Evolutionary conservation across 1,140 invertebrate genomes (phyloP).

Genomic region (Euborellia annulipes): DNA sequence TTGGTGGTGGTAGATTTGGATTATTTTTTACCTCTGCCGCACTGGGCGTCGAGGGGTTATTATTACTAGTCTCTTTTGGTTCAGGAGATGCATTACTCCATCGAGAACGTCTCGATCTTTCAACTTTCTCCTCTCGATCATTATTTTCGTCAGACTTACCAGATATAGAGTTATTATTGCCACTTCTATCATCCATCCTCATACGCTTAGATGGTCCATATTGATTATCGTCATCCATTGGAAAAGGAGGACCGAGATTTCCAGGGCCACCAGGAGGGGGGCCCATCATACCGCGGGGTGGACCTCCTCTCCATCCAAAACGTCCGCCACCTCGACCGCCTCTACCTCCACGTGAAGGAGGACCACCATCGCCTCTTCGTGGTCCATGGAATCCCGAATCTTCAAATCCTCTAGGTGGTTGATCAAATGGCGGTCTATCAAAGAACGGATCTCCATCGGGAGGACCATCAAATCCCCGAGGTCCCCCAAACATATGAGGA

Average conservation of each 20-base stretch:
- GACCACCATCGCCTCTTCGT: conserved; percentile 2
- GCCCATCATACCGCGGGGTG: neutral
- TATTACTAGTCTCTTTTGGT: neutral
- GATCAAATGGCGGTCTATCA: conserved; percentile 26
- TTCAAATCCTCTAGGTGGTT: conserved; percentile 8
- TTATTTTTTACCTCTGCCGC: neutral
- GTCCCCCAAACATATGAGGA: neutral
- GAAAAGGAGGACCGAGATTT: no score
- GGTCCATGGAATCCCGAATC: neutral
- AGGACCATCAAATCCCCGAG: conserved; percentile 9
- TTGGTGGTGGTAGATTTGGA: no score
- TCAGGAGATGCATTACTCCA: conserved; percentile 11
- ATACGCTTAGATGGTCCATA: no score
- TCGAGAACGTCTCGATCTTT: conserved; percentile 7
- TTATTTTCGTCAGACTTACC: conserved; percentile 2
- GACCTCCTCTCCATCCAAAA: conserved; percentile 1
- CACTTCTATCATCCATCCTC: no score
- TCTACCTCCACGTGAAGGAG: neutral
- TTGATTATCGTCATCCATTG: no score
- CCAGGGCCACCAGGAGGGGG: conserved; percentile 7
- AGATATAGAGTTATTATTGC: neutral
- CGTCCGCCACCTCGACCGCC: conserved; percentile 2
- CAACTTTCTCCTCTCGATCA: conserved; percentile 3
- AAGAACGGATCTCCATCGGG: conserved; percentile 22
- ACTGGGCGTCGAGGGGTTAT: neutral